A percentile compares a stretch with the other conserved stretches of the same genome.
These are phyloP conservation scores for Drosophila borealis DNA, from an alignment of 2,888 invertebrate species.

Conservation along the genomic window DNA sequence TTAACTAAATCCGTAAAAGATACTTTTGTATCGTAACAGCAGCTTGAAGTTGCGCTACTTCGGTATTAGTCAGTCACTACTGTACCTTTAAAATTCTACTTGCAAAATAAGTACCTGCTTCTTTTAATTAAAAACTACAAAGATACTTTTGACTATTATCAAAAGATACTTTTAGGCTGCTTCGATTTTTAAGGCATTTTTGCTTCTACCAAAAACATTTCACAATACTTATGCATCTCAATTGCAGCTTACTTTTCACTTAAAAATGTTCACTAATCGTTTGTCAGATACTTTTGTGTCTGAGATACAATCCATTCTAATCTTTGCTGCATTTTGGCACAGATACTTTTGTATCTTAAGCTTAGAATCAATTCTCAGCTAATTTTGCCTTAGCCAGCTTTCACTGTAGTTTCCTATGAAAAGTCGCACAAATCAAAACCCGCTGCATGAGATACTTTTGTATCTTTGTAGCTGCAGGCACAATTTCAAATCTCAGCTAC, in stretches of 20 bases:
- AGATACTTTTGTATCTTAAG: constrained; percentile 2
- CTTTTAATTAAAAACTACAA: too few relatives aligned
- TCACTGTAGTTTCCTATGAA: too few relatives aligned
- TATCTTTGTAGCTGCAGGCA: neutral
- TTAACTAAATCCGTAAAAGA: too few relatives aligned
- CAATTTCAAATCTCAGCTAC: neutral
- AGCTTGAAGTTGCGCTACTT: too few relatives aligned
- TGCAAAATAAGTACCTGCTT: too few relatives aligned
- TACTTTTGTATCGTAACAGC: neutral
- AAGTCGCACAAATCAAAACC: neutral
- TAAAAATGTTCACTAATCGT: neutral
- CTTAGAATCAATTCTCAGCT: neutral
- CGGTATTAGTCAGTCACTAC: neutral
- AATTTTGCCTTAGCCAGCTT: neutral
- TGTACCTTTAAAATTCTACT: neutral
- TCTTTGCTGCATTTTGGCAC: neutral
- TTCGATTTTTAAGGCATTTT: neutral
- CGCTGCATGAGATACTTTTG: constrained; percentile 2
- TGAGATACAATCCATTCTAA: neutral
- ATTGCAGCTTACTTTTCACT: too few relatives aligned
- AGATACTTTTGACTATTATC: neutral
- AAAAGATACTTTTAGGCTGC: neutral
- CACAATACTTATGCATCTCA: too few relatives aligned
- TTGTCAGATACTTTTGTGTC: neutral
- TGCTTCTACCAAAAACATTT: neutral